phyloP scores from a whole-genome alignment of 2,797 vertebrate species.

The Falco concolor region DNA sequence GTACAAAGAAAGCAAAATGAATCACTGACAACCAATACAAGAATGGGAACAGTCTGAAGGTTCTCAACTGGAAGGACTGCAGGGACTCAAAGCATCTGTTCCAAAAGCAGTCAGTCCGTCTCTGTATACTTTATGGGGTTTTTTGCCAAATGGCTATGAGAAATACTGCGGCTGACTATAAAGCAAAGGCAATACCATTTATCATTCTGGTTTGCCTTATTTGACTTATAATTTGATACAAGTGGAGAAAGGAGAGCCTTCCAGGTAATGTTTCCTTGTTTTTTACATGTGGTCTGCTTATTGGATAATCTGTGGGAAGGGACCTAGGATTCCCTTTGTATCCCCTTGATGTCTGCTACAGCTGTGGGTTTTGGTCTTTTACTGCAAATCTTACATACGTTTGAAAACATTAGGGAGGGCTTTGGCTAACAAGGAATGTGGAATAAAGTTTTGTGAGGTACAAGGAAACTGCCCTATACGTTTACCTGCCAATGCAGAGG shows the following conservation, averaged over 20 bases:
- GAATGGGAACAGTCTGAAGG: background rate
- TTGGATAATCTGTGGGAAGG: background rate
- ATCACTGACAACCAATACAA: background rate
- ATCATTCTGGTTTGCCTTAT: background rate
- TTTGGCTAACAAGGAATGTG: background rate
- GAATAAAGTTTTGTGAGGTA: background rate
- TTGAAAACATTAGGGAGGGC: background rate
- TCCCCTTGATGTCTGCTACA: background rate
- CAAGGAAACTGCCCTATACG: background rate
- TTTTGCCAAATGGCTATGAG: background rate
- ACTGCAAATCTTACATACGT: background rate
- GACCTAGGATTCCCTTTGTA: background rate
- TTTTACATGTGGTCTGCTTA: background rate
- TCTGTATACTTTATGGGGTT: background rate
- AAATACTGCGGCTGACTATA: background rate
- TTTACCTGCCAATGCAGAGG: background rate
- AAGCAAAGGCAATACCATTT: background rate
- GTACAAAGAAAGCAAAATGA: background rate
- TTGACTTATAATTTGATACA: background rate
- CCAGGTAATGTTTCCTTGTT: background rate
- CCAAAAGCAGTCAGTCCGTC: background rate
- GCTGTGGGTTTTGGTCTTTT: background rate
- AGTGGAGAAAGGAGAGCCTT: background rate
- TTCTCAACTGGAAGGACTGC: background rate
- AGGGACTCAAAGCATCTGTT: background rate